phyloP scores from a whole-genome alignment of 1,140 invertebrate species.

The Tetramorium simillimum region DNA sequence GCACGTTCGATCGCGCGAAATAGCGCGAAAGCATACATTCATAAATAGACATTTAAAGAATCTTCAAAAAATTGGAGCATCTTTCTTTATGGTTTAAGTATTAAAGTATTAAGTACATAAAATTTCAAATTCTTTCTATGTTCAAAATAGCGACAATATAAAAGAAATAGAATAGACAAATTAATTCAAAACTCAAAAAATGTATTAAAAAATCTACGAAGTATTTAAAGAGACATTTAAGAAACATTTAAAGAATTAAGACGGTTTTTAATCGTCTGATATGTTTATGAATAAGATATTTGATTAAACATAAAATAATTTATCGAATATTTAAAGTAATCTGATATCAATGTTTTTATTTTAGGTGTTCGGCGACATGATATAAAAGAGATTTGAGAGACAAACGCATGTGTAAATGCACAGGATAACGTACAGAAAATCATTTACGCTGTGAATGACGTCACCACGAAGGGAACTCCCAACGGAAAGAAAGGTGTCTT shows the following conservation, averaged over 20 bases:
- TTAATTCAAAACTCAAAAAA: background rate
- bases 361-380: background rate
- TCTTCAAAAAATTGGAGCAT: no score
- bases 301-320: background rate
- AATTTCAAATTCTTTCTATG: no score
- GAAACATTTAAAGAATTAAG: background rate
- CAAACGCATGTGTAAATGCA: background rate
- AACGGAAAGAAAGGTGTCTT: background rate
- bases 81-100: no score
- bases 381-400: background rate
- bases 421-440: background rate
- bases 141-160: background rate
- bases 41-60: no score
- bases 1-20: background rate
- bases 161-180: background rate
- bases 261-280: background rate
- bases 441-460: background rate
- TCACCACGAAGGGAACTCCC: conserved; percentile 39
- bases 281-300: background rate
- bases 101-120: no score
- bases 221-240: background rate
- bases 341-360: background rate
- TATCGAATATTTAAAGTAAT: background rate
- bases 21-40: background rate
- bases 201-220: background rate